phyloP scores from a whole-genome alignment of 53 echinoderm and acorn worm genomes.

The Holothuria leucospilota region DNA sequence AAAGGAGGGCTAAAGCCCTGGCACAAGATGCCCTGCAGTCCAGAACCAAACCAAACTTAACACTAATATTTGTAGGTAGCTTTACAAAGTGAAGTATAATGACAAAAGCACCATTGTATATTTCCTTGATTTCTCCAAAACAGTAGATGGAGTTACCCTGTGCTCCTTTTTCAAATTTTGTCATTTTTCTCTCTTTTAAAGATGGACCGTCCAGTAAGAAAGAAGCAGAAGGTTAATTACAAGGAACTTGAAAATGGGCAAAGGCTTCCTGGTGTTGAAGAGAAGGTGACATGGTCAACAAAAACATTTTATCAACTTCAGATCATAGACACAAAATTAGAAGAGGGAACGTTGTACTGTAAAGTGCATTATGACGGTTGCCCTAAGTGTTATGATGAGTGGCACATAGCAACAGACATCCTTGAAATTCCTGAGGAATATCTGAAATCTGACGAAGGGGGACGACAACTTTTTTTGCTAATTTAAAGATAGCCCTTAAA shows the following conservation, averaged over 20 bases:
- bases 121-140: too few relatives aligned
- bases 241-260: neutral
- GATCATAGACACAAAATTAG: slow-evolving; percentile 53
- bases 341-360: slow-evolving; percentile 34
- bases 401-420: neutral
- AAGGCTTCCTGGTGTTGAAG: neutral
- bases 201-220: neutral
- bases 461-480: slow-evolving; percentile 39
- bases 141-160: too few relatives aligned
- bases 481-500: slow-evolving; percentile 61
- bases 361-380: slow-evolving; percentile 69
- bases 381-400: slow-evolving; percentile 32
- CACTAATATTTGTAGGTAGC: too few relatives aligned
- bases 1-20: too few relatives aligned
- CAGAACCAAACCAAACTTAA: too few relatives aligned
- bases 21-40: too few relatives aligned
- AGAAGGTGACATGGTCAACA: neutral
- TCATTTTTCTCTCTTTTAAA: neutral
- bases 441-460: neutral
- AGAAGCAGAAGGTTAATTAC: neutral
- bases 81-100: too few relatives aligned
- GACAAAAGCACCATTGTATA: too few relatives aligned
- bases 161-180: too few relatives aligned
- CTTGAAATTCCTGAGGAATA: slow-evolving; percentile 17
- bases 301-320: neutral